Percentiles rank a stretch among this genome's conserved stretches.
Conservation (phyloP, 2,113 vertebrate genomes). For the Ranitomeya imitator region DNA sequence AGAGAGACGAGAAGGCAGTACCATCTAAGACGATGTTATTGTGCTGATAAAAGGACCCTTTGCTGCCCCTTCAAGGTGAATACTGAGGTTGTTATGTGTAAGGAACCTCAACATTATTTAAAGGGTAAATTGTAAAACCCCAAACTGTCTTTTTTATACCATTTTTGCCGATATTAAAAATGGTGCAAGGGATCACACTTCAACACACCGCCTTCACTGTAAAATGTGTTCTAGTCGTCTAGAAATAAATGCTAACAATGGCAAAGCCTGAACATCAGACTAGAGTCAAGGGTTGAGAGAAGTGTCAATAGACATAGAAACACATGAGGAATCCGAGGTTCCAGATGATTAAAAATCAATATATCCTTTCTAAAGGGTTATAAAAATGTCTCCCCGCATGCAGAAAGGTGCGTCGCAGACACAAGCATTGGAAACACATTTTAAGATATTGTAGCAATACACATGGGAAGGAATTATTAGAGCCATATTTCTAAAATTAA, state of each 20-base stretch:
- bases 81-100: neutral
- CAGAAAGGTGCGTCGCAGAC: neutral
- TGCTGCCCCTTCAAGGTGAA: neutral
- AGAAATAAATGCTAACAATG: neutral
- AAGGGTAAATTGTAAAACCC: neutral
- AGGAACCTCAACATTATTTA: neutral
- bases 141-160: neutral
- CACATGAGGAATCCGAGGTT: neutral
- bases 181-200: neutral
- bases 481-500: slow-evolving; percentile 14
- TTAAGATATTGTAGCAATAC: neutral
- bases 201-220: neutral
- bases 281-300: neutral
- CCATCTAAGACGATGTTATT: neutral
- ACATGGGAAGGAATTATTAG: neutral
- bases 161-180: neutral
- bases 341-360: neutral
- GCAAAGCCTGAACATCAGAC: neutral
- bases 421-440: neutral
- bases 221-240: neutral
- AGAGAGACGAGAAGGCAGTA: too few species aligned
- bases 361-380: neutral
- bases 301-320: neutral
- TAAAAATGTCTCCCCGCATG: neutral
- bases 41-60: neutral